Percentiles rank a stretch among this genome's conserved stretches.
phyloP scores from a whole-genome alignment of 2,113 vertebrate genomes.

The Mesocricetus auratus region DNA sequence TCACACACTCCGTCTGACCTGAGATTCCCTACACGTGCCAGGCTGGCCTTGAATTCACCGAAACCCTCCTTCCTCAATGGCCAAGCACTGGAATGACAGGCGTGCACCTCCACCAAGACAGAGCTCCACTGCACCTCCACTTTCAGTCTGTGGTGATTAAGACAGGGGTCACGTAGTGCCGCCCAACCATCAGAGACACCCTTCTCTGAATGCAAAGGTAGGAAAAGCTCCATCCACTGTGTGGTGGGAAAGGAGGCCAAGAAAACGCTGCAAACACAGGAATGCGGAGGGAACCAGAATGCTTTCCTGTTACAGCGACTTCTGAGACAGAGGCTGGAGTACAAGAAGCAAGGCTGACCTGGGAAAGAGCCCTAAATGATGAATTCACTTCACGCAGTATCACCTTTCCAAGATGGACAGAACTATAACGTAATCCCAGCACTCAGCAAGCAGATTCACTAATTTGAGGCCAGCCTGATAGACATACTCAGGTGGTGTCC shows the following conservation, averaged over 20 bases:
- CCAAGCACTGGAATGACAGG: background rate
- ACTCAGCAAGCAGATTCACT: background rate
- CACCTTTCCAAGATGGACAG: background rate
- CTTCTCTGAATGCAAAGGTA: background rate
- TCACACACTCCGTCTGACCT: background rate
- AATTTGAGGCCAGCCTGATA: background rate
- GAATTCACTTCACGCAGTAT: background rate
- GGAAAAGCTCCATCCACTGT: background rate
- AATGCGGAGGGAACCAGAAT: background rate
- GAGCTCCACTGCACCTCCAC: background rate
- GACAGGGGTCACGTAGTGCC: background rate
- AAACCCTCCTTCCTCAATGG: background rate
- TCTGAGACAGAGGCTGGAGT: conserved; percentile 38
- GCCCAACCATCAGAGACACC: background rate
- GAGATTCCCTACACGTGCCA: background rate
- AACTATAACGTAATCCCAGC: background rate
- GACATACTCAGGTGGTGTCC: background rate
- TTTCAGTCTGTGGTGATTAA: background rate
- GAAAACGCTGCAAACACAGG: background rate
- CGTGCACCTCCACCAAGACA: background rate
- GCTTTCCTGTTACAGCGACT: background rate
- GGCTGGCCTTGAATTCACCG: background rate
- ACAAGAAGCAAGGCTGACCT: background rate
- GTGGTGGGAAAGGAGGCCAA: background rate
- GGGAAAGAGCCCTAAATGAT: background rate